Conservation (phyloP, 2,113 vertebrate species). For the Athene cunicularia region DNA sequence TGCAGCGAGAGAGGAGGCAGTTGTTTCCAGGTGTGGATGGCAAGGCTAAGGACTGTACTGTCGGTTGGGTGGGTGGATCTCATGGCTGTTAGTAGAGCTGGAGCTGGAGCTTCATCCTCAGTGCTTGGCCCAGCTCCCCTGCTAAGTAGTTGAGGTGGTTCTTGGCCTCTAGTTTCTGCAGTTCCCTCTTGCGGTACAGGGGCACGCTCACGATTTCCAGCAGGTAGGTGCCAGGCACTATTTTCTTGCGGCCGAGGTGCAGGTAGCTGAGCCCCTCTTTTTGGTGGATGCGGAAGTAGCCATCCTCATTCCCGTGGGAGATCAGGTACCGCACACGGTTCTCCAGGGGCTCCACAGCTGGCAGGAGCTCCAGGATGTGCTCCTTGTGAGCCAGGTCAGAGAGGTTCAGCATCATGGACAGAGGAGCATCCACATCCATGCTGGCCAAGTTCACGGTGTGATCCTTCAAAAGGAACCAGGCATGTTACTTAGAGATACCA, state of each 20-base stretch:
- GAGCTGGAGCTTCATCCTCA: conserved; percentile 88
- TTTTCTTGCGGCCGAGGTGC: conserved; percentile 78
- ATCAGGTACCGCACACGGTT: conserved; percentile 85
- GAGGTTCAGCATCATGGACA: conserved; percentile 85
- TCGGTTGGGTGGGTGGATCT: not conserved
- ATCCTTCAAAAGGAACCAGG: conserved; percentile 34
- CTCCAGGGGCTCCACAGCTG: conserved; percentile 84
- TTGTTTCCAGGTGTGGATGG: conserved; percentile 4
- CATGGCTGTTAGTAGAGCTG: conserved; percentile 83
- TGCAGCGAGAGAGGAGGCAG: conserved; percentile 31
- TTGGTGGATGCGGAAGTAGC: conserved; percentile 87
- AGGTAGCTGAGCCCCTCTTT: conserved; percentile 85
- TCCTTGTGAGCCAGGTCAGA: conserved; percentile 79
- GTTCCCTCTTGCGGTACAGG: conserved; percentile 77
- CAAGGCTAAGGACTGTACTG: not conserved
- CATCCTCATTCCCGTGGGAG: conserved; percentile 79
- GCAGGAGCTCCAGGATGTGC: conserved; percentile 88
- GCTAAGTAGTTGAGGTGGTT: conserved; percentile 87
- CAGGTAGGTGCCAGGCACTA: conserved; percentile 80
- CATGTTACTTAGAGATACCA: not conserved
- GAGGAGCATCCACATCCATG: conserved; percentile 82
- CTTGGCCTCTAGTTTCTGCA: conserved; percentile 80
- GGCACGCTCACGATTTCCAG: conserved; percentile 87
- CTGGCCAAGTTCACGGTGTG: conserved; percentile 83
- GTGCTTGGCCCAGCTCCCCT: conserved; percentile 83